Conservation (phyloP, 1,140 invertebrate species). For the Aradophagus sp. region DNA sequence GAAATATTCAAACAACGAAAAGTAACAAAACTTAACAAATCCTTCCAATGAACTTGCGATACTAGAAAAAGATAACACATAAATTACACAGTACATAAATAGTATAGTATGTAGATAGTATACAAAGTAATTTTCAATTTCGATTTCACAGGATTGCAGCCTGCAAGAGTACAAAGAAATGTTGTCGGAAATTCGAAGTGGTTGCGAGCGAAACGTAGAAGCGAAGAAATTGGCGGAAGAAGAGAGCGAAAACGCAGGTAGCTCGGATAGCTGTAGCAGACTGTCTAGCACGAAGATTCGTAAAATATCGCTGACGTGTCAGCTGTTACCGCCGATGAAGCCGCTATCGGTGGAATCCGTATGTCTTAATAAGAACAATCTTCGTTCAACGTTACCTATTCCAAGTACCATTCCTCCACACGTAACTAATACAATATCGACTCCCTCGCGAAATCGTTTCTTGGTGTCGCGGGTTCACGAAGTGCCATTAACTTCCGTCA, state of each 20-base stretch:
- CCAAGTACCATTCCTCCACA: conserved; percentile 82
- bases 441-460: conserved; percentile 77
- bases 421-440: conserved; percentile 79
- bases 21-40: too few relatives aligned
- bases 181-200: conserved; percentile 74
- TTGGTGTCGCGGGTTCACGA: conserved; percentile 77
- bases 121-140: too few relatives aligned
- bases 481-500: conserved; percentile 64
- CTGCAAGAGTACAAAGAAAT: conserved; percentile 70
- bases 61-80: too few relatives aligned
- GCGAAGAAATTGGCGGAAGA: conserved; percentile 61
- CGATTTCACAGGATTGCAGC: conserved; percentile 34
- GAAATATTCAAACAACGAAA: too few relatives aligned
- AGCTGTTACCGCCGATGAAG: conserved; percentile 71
- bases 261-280: conserved; percentile 65
- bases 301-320: conserved; percentile 80
- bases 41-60: too few relatives aligned
- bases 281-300: conserved; percentile 76
- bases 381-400: conserved; percentile 79
- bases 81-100: too few relatives aligned
- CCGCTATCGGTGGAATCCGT: conserved; percentile 58
- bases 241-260: conserved; percentile 66
- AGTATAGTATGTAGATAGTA: too few relatives aligned
- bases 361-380: conserved; percentile 65
- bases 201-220: conserved; percentile 75